Evolutionary conservation across 2,113 vertebrate species (phyloP), one percentile per base, ranked within the genome.

Genomic region (Dicentrarchus labrax): DNA sequence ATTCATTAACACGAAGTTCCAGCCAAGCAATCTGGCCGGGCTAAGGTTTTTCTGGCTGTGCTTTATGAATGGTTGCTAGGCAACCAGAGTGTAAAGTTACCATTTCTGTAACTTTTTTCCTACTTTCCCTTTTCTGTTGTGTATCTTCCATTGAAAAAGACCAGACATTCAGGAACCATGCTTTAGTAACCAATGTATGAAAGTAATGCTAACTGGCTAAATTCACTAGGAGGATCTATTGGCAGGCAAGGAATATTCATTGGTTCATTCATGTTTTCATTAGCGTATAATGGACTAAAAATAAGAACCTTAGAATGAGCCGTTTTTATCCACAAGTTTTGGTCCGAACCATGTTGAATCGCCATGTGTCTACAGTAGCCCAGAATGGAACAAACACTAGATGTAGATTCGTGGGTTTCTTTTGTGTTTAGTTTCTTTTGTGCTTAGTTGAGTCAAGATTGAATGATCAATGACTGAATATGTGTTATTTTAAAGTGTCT

Each of bases 41-140:
- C 22, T 39, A 51, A 62, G 65, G 59, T 78, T 83, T 83, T 85
- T 80, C 61, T 83, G 71, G 70, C 73, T 62, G 47, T 61, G 67
- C 76, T 85, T 78, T 81, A 78, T 86, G 59, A 90, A 82, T 82
- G 79, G 88, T 91, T 93, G 85, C 83, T 80, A 78, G 24, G 82
- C 53, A 84, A 93, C 85, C 76, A 22, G 4, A 9, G 73, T 81
- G 62, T 77, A 72, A 87, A 84, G 77, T 90, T 86, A 80, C 74
- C 75, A 69, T 77, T 66, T 72, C 66, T 89, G 10, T 45, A 62
- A 85, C 72, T 84, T 81, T 81, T 88, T 50, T 16, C 36, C 54
- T 43, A 30, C 48, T 82, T 64, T 6, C 6, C 15, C 10, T 57
- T 70, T 64, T 39, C 43, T 71, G 22, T 22, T 48, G 38, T 57